A percentile compares a stretch with the other conserved stretches of the same genome.
Conservation (phyloP, 2,888 invertebrate genomes). For the Sphaerophoria rueppellii region DNA sequence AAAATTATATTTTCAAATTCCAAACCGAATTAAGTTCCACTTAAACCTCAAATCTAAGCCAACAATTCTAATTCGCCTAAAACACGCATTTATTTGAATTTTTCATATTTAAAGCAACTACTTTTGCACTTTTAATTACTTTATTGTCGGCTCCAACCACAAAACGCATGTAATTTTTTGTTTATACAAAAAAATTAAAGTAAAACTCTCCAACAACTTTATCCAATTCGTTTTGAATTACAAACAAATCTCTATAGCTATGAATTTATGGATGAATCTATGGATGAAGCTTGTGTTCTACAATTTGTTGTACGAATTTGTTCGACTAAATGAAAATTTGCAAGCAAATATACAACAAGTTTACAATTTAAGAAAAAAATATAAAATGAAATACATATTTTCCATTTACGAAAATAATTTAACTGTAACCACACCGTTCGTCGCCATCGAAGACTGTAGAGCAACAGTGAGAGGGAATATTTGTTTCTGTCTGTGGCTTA, state of each 20-base stretch:
- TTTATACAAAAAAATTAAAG: conserved; percentile 15
- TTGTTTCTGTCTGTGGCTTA: conserved; percentile 66
- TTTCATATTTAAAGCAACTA: background rate
- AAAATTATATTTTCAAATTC: too few species aligned
- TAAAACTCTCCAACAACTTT: conserved; percentile 56
- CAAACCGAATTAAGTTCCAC: too few species aligned
- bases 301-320: background rate
- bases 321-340: background rate
- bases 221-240: conserved; percentile 50
- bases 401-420: conserved; percentile 48
- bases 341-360: conserved; percentile 12
- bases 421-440: conserved; percentile 37
- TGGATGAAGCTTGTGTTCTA: background rate
- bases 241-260: background rate
- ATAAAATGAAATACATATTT: conserved; percentile 25
- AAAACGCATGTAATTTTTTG: conserved; percentile 35
- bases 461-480: conserved; percentile 55
- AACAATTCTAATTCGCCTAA: conserved; percentile 35
- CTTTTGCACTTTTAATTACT: conserved; percentile 10
- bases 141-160: conserved; percentile 15
- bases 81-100: background rate
- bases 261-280: background rate
- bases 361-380: background rate
- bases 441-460: background rate
- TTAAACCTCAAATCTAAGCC: background rate